Base-by-base conservation (phyloP, 2,888 invertebrate species). In the Eueremaeus valkanovi region DNA sequence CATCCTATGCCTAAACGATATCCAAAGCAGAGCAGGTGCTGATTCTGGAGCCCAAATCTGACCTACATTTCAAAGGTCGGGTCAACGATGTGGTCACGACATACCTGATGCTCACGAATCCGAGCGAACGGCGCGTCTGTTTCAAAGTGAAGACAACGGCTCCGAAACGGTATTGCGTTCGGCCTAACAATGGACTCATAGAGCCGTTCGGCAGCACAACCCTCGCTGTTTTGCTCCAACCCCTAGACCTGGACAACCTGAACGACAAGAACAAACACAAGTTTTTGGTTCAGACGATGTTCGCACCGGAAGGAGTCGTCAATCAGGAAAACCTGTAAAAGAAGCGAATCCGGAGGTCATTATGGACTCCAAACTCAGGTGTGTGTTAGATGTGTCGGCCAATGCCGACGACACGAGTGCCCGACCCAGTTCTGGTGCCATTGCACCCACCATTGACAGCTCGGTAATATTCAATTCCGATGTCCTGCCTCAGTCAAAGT, bases 121-220 rank as follows among this genome's bases (percentile, higher is more conserved):
- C 95, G 66, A 88, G 93, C 81, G 89, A 89, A 77, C 89, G 90
- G 83, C 88, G 88, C 84, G 91, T 99, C 81, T 89, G 95, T 83
- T 99, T 96, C 87, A 99, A 99, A 89, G 97, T 99, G 82, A 99
- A 99, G 87, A 99, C 99, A 58, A 99, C 99, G 80, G 99, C 98
- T 79, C 99, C 99, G 79, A 98, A 95, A 85, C 92, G 94, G 85
- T 99, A 99, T 85, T 99, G 99, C 85, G 99, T 99, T 80, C 90
- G 98, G 83, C 99, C 99, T 79, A 99, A 99, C 86, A 95, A 95
- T 82, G 99, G 99, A 79, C 83, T 90, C 77, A 86, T 98, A 78
- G 88, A 89, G 79, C 89, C 94, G 27, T 89, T 89, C 85, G 95
- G 96, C 96, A 86, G 73, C 74, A 73, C 42, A 18, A 73, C 72